Percentiles rank a stretch among this genome's conserved stretches.
phyloP scores from a whole-genome alignment of 2,113 vertebrate genomes.

The Prochilodus magdalenae region DNA sequence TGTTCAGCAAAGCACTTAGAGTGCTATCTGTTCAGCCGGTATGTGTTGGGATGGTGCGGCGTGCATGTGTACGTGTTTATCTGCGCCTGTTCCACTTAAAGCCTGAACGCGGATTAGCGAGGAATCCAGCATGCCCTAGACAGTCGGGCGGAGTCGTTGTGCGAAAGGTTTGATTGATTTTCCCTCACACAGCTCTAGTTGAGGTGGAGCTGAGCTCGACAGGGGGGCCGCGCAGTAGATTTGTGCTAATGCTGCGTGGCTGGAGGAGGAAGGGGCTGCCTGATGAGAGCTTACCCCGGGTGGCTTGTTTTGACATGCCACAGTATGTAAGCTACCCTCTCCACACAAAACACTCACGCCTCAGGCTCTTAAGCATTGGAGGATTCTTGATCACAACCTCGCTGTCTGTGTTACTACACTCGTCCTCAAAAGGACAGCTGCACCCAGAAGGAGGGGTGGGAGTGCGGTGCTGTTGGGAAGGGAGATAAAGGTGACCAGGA shows the following conservation, averaged over 20 bases:
- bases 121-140: slow-evolving; percentile 16
- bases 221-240: background rate
- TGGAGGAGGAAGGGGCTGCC: background rate
- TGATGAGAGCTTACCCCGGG: slow-evolving; percentile 3
- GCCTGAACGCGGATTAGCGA: slow-evolving; percentile 22
- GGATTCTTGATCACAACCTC: slow-evolving; percentile 18
- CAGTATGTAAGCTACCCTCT: background rate
- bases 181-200: background rate
- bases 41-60: background rate
- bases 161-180: background rate
- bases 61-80: slow-evolving; percentile 7
- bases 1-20: background rate
- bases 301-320: slow-evolving; percentile 34
- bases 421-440: too few relatives aligned
- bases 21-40: background rate
- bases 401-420: slow-evolving; percentile 16
- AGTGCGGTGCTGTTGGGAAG: too few relatives aligned
- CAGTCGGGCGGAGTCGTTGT: background rate
- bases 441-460: too few relatives aligned
- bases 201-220: background rate
- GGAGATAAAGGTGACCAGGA: too few relatives aligned
- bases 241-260: background rate
- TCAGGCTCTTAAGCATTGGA: slow-evolving; percentile 15
- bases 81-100: background rate
- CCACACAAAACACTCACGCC: slow-evolving; percentile 2